Evolutionary conservation across 2,113 vertebrate species (phyloP), one percentile per base, ranked within the genome.

Genomic region (Cyanoderma ruficeps): DNA sequence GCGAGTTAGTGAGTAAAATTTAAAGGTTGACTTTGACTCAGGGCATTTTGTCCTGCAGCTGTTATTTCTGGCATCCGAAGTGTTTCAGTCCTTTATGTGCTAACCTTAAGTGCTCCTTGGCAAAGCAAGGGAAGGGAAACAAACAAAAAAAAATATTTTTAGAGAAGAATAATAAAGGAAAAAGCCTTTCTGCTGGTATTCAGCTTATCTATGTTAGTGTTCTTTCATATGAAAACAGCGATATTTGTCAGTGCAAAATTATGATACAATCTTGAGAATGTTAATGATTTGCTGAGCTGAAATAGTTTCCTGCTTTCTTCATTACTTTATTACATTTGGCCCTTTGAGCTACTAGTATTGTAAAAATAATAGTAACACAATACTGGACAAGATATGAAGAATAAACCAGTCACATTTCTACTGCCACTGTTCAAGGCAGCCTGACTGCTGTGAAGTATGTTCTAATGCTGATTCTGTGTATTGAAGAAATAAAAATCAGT

Each of bases 151-250:
- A 44, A 23, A 44, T 69, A 15, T 47, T 5, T 74, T 89, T 89
- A 68, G 47, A 84, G 52, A 74, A 60, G 44, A 44, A 79, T 17
- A 90, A 16, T 78, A 81, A 87, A 74, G 35, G 44, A 39, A 56
- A 81, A 91, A 81, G 16, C 33, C 59, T 78, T 69, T 53, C 41
- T 93, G 70, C 46, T 41, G 10, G 20, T 82, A 13, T 55, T 71
- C 39, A 31, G 15, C n/a, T 87, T 89, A 18, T 56, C 13, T 78
- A 1, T 68, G 31, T 78, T 78, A 61, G n/a, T 37, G 15, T 87
- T 60, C 25, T 72, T 93, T 83, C 6, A 5, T 16, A 42, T 41
- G 28, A 35, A 69, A 82, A 47, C 0, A 1, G 16, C 0, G 0
- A 25, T 71, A 56, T 46, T 92, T 56, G 0, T 28, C n/a, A 56